Evolutionary conservation across 1,140 invertebrate genomes (phyloP), one percentile per base, ranked within the genome.

Genomic region (Onthophagus taurus): DNA sequence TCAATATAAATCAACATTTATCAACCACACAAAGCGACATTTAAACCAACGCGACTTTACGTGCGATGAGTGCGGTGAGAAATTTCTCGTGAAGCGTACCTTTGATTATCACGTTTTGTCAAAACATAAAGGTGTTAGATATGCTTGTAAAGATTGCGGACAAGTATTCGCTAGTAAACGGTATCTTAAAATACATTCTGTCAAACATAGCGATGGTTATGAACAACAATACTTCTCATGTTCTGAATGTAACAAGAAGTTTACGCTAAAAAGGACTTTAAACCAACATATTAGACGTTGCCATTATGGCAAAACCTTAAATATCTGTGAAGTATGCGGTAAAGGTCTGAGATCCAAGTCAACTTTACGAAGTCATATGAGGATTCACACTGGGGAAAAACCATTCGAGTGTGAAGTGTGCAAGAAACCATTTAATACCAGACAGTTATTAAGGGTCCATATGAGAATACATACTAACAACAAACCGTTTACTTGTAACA

Each of bases 401-500:
- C 55, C 52, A 12, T 56, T 59, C 33, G 47, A 55, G 23, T 66
- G 64, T 39, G 47, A 52, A 6, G 47, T 56, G 21, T 66, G 64
- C 44, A 46, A 48, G 2, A 62, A 60, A 49, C 69, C 72, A 55
- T 83, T 81, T 60, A 78, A 75, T 19, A 74, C 78, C 52, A 80
- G 80, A 60, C 77, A 77, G 53, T 81, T 79, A 57, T 64, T 82
- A 37, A 76, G 83, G 65, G 81, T 84, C 46, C 84, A 88, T 68
- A 80, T 81, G 58, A 60, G 79, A 2, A 78, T 75, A 0, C 80
- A 82, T 52, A 78, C 76, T 0, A 77, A 81, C 2, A 83, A 88
- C 57, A 81, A 84, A 53, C 85, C 85, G 0, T 87, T 84, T 57
- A 73, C 72, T 17, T 88, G 85, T 63, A 74, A 77, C 38, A 70